These are phyloP conservation scores for Thyatira batis DNA, from an alignment of 2,888 invertebrate species.

Conservation along the genomic window DNA sequence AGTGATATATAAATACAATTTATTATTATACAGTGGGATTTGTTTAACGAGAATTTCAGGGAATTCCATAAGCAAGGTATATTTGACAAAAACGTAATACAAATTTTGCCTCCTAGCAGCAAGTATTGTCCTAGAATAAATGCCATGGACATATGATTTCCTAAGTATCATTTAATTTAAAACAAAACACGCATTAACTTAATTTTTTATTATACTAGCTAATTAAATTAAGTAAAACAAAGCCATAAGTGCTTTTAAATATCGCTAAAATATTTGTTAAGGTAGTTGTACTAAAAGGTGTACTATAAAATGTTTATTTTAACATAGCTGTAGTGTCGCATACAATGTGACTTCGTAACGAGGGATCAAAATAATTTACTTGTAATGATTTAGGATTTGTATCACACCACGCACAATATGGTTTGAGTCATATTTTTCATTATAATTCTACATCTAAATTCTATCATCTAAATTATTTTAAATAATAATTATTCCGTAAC, in stretches of 20 bases:
- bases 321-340: background rate
- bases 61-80: slow-evolving; percentile 44
- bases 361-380: too few species aligned
- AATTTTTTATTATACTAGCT: background rate
- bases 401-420: background rate
- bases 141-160: background rate
- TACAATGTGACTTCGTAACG: background rate
- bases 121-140: background rate
- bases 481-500: background rate
- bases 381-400: background rate
- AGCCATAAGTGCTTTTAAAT: background rate
- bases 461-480: background rate
- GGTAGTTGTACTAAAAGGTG: background rate
- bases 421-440: background rate
- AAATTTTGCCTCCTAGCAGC: background rate
- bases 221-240: slow-evolving; percentile 2
- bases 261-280: background rate
- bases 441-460: background rate
- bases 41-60: slow-evolving; percentile 42
- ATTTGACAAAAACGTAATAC: background rate
- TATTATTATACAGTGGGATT: slow-evolving; percentile 5
- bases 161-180: slow-evolving; percentile 3
- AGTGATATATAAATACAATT: slow-evolving; percentile 21
- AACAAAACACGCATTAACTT: background rate
- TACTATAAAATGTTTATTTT: background rate